Conservation (phyloP, 1,140 invertebrate genomes). For the Kradibia gibbosae region DNA sequence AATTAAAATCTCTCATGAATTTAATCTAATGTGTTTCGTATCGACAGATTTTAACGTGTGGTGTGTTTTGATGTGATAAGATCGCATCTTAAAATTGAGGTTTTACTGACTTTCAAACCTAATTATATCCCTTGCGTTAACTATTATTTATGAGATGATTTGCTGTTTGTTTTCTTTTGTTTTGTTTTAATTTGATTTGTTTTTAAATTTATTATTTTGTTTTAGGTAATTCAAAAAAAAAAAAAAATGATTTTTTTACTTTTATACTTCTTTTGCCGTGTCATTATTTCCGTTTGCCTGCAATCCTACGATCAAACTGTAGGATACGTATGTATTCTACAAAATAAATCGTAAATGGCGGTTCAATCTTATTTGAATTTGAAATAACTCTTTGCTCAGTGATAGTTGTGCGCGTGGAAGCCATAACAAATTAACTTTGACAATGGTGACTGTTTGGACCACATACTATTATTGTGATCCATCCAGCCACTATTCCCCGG, state of each 20-base stretch:
- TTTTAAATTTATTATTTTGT: neutral
- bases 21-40: constrained; percentile 41
- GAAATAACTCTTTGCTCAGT: constrained; percentile 73
- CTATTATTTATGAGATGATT: neutral
- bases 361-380: constrained; percentile 53
- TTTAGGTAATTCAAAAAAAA: neutral
- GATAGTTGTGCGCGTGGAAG: constrained; percentile 73
- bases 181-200: neutral
- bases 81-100: neutral
- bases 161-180: constrained; percentile 5
- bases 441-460: constrained; percentile 63
- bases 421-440: constrained; percentile 61
- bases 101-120: neutral
- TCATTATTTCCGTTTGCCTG: constrained; percentile 35
- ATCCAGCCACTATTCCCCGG: constrained; percentile 60
- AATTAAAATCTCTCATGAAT: constrained; percentile 11
- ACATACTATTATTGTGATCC: constrained; percentile 59
- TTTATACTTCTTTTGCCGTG: constrained; percentile 2
- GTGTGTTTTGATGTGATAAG: constrained; percentile 30
- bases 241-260: neutral
- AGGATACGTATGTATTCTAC: constrained; percentile 32
- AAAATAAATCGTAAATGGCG: neutral
- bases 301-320: constrained; percentile 15
- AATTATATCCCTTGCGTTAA: neutral
- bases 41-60: constrained; percentile 35